These are phyloP conservation scores for Lithophane socia DNA, from an alignment of 2,888 invertebrate species.

Conservation along the genomic window DNA sequence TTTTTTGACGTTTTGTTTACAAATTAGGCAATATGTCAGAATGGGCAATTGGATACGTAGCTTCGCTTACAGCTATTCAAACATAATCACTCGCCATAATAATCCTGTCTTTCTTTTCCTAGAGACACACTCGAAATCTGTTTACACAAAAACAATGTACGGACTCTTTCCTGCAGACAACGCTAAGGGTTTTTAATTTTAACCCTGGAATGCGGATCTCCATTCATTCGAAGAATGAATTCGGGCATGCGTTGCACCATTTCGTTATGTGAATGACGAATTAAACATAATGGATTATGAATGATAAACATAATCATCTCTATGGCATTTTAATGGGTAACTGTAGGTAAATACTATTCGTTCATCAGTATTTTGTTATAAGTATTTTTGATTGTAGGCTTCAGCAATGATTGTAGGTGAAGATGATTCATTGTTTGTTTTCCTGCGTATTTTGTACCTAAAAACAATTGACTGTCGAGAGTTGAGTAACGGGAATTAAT, in stretches of 20 bases:
- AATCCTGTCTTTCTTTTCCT: background rate
- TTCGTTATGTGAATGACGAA: conserved; percentile 43
- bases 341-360: conserved; percentile 39
- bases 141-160: conserved; percentile 1
- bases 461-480: conserved; percentile 23
- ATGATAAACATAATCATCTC: conserved; percentile 27
- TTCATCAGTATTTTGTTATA: conserved; percentile 8
- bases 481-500: conserved; percentile 15
- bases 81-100: background rate
- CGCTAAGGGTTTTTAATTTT: conserved; percentile 56
- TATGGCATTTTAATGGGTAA: conserved; percentile 39
- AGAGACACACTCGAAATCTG: background rate
- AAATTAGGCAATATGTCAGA: conserved; percentile 11
- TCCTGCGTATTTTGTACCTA: background rate
- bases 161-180: conserved; percentile 10
- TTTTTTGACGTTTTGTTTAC: conserved; percentile 16
- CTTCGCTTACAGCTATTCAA: background rate
- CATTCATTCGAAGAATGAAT: conserved; percentile 56
- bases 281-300: conserved; percentile 46
- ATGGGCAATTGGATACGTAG: background rate
- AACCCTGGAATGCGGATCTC: conserved; percentile 74
- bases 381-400: conserved; percentile 15
- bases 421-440: conserved; percentile 40
- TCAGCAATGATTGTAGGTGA: conserved; percentile 8
- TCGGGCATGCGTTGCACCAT: conserved; percentile 48